These are phyloP conservation scores for Lasioglossum baleicum DNA, from an alignment of 1,140 invertebrate species.

Conservation along the genomic window DNA sequence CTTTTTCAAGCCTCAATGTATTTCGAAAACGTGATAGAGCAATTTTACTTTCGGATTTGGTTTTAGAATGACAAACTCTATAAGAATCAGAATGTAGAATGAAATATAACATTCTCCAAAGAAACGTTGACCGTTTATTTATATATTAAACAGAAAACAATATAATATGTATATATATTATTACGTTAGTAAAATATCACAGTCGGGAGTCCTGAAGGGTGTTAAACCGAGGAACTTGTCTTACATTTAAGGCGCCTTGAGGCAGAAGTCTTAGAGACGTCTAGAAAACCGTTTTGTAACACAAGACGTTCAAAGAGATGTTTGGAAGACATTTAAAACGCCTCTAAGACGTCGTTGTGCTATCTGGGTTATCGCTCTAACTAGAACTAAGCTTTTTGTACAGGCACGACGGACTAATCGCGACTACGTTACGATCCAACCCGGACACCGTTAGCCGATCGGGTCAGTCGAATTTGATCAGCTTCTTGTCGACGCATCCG, in stretches of 20 bases:
- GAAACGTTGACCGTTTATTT: conserved; percentile 32
- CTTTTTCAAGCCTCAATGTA: no score
- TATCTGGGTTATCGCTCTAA: no score
- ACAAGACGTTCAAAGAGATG: no score
- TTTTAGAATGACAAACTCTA: no score
- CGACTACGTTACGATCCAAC: conserved; percentile 8
- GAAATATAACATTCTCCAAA: background rate
- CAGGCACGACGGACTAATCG: conserved; percentile 1
- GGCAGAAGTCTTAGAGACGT: no score
- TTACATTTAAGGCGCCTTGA: conserved; percentile 3
- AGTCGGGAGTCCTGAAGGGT: conserved; percentile 31
- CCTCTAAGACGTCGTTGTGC: no score
- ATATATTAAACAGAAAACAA: conserved; percentile 7
- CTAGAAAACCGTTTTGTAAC: no score
- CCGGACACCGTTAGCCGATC: background rate
- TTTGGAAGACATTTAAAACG: no score
- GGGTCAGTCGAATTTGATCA: conserved; percentile 22
- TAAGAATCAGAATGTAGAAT: no score
- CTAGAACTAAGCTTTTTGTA: conserved; percentile 1
- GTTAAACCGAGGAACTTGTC: conserved; percentile 31
- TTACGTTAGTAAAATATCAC: conserved; percentile 54
- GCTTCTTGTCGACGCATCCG: conserved; percentile 58
- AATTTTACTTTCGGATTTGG: no score
- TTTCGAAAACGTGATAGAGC: no score
- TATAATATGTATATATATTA: background rate